Evolutionary conservation across 2,888 invertebrate genomes (phyloP).

Genomic region (Dendrolimus houi): DNA sequence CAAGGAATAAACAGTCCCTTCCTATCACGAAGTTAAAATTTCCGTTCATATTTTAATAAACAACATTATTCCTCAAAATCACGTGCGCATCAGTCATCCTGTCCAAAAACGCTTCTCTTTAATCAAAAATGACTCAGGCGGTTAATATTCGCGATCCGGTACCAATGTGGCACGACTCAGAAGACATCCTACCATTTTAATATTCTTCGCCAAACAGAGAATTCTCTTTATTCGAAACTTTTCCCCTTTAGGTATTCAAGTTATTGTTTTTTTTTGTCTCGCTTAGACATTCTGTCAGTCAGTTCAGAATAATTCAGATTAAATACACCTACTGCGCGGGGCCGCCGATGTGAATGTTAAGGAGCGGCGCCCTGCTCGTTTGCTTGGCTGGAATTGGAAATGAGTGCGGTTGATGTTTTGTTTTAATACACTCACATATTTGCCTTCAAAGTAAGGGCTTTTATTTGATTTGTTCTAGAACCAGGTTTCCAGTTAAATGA

Average conservation of each 20-base stretch:
- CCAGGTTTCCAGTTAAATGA: slow-evolving; percentile 20
- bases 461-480: slow-evolving; percentile 54
- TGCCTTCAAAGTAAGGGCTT: slow-evolving; percentile 54
- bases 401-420: slow-evolving; percentile 57
- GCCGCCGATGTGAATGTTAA: slow-evolving; percentile 53
- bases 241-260: slow-evolving; percentile 42
- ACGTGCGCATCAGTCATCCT: slow-evolving; percentile 62
- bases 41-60: slow-evolving; percentile 64
- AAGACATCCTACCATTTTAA: slow-evolving; percentile 52
- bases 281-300: slow-evolving; percentile 64
- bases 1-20: slow-evolving; percentile 44
- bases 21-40: slow-evolving; percentile 67
- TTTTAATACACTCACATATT: slow-evolving; percentile 67
- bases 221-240: slow-evolving; percentile 49
- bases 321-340: slow-evolving; percentile 64
- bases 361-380: slow-evolving; percentile 34
- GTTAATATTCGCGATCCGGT: slow-evolving; percentile 52
- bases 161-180: slow-evolving; percentile 38
- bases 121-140: slow-evolving; percentile 57
- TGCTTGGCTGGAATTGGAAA: slow-evolving; percentile 56
- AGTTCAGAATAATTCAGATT: slow-evolving; percentile 67
- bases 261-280: slow-evolving; percentile 51
- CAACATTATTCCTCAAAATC: slow-evolving; percentile 53
- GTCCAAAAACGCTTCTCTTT: slow-evolving; percentile 62
- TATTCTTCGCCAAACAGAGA: slow-evolving; percentile 53